Conservation (phyloP, 2,888 invertebrate species). For the Caradrina clavipalpis region DNA sequence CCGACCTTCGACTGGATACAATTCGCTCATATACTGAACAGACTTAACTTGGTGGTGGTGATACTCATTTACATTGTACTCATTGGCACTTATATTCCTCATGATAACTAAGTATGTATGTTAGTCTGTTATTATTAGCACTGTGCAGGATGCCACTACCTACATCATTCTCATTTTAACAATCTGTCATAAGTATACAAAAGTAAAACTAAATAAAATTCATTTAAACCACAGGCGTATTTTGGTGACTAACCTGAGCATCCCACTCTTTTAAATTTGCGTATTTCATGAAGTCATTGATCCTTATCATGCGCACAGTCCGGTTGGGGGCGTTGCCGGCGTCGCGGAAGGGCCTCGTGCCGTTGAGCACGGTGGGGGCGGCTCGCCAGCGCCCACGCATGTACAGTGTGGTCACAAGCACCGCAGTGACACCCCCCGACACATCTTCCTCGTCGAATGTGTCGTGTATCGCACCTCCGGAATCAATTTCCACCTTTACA, state of each 20-base stretch:
- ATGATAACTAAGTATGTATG: conserved; percentile 63
- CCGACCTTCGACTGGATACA: conserved; percentile 81
- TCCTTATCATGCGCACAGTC: conserved; percentile 81
- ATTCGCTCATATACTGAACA: conserved; percentile 83
- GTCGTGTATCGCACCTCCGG: conserved; percentile 81
- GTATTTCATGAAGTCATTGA: conserved; percentile 86
- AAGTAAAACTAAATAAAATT: conserved; percentile 29
- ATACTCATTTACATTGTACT: conserved; percentile 81
- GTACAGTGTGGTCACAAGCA: conserved; percentile 79
- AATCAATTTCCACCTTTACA: conserved; percentile 80
- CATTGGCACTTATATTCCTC: conserved; percentile 81
- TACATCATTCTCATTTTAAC: background rate
- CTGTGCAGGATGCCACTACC: background rate
- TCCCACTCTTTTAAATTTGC: conserved; percentile 80
- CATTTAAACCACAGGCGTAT: conserved; percentile 1
- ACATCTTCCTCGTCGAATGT: conserved; percentile 86
- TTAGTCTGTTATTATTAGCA: background rate
- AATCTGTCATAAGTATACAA: conserved; percentile 6
- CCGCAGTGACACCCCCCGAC: conserved; percentile 73
- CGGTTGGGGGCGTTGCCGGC: conserved; percentile 67
- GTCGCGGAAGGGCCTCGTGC: conserved; percentile 77
- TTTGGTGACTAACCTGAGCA: conserved; percentile 78
- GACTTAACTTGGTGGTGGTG: conserved; percentile 76
- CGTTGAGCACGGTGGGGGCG: conserved; percentile 86
- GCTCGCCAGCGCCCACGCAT: conserved; percentile 84